Evolutionary conservation across 2,113 vertebrate genomes (phyloP).

Genomic region (Barbus barbus): DNA sequence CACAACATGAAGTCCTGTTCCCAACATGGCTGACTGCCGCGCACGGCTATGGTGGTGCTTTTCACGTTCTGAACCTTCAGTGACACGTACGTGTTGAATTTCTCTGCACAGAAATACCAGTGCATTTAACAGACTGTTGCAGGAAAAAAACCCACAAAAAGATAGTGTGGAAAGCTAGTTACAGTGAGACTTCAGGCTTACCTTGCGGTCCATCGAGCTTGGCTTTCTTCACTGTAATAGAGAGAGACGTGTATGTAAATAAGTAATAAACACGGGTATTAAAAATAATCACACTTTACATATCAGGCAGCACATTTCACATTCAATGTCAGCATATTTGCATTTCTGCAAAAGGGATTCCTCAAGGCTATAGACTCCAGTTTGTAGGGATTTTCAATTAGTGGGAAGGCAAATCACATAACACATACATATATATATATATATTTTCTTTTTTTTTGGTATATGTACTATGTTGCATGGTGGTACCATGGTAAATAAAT

Average conservation of each 20-base stretch:
- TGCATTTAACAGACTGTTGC: not conserved
- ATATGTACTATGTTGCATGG: not conserved
- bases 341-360: not conserved
- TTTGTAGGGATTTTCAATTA: constrained; percentile 1
- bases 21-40: constrained; percentile 95
- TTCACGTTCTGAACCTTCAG: constrained; percentile 99
- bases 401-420: not conserved
- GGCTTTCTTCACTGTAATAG: constrained; percentile 93
- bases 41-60: constrained; percentile 95
- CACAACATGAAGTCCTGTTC: constrained; percentile 99
- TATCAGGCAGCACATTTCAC: constrained; percentile 17
- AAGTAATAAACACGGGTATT: not conserved
- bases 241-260: constrained; percentile 57
- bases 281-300: constrained; percentile 27
- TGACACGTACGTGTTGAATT: constrained; percentile 97
- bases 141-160: constrained; percentile 29
- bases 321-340: constrained; percentile 14
- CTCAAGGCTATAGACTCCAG: constrained; percentile 8
- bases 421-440: too few species aligned
- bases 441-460: not conserved
- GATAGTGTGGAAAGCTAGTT: not conserved
- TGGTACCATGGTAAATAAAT: not conserved
- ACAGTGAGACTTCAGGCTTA: constrained; percentile 66
- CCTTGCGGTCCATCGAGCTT: constrained; percentile 97
- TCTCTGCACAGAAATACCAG: constrained; percentile 76